These are phyloP conservation scores for Galago senegalensis DNA, from an alignment of 2,797 vertebrate genomes.

Conservation along the genomic window DNA sequence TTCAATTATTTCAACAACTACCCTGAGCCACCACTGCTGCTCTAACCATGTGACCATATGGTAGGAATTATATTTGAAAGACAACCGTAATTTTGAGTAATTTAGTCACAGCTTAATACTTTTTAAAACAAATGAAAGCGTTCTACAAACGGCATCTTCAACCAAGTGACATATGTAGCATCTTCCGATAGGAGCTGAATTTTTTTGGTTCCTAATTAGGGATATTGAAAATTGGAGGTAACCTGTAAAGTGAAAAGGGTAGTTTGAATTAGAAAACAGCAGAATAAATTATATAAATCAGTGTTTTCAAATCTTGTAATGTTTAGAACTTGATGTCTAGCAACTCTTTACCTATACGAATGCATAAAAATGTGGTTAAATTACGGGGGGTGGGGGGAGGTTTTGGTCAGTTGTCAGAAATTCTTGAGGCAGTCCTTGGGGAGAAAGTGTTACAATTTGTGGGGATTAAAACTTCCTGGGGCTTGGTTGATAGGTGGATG, in stretches of 20 bases:
- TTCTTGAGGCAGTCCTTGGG: not conserved
- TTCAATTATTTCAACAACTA: no score
- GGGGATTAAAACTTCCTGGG: not conserved
- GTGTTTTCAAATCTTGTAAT: not conserved
- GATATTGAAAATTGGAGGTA: not conserved
- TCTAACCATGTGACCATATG: not conserved
- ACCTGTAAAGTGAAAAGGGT: not conserved
- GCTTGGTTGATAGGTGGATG: not conserved
- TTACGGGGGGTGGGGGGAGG: not conserved
- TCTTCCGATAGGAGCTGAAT: not conserved
- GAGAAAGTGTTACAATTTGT: slow-evolving; percentile 10
- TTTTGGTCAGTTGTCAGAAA: not conserved
- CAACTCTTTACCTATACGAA: not conserved
- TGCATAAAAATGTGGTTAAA: not conserved
- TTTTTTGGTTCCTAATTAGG: slow-evolving; percentile 34
- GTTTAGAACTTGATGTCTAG: not conserved
- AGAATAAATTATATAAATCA: not conserved
- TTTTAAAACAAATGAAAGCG: not conserved
- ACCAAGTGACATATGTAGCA: not conserved
- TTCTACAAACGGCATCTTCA: not conserved
- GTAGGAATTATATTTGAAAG: slow-evolving; percentile 27
- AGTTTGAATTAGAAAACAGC: slow-evolving; percentile 26
- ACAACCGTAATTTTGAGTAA: not conserved
- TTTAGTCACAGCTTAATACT: not conserved
- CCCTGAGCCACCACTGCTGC: no score